Conservation (phyloP, 2,888 invertebrate species). For the Clanis bilineata region DNA sequence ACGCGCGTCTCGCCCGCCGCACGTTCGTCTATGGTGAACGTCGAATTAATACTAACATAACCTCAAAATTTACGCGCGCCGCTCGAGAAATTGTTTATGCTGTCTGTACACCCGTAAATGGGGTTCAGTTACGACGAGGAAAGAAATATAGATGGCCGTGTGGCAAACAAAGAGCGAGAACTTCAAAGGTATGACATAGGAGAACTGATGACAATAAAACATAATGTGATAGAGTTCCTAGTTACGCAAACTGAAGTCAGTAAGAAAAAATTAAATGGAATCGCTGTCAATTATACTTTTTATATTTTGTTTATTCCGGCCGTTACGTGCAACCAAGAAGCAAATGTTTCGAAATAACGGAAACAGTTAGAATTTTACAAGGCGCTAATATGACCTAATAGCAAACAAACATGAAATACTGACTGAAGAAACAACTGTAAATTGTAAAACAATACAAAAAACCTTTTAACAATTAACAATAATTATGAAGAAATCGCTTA, state of each 20-base stretch:
- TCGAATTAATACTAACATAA: conserved; percentile 78
- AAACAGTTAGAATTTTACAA: conserved; percentile 28
- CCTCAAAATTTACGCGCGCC: conserved; percentile 77
- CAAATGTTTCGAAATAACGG: conserved; percentile 30
- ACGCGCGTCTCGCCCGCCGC: conserved; percentile 31
- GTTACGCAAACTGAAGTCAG: neutral
- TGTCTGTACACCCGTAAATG: conserved; percentile 67
- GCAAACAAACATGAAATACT: conserved; percentile 27
- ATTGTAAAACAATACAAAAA: conserved; percentile 10
- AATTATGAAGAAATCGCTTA: conserved; percentile 13
- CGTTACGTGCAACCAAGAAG: neutral
- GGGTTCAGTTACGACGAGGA: conserved; percentile 65
- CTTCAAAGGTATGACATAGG: conserved; percentile 53
- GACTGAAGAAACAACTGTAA: conserved; percentile 11
- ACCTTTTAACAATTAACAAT: conserved; percentile 11
- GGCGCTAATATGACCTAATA: conserved; percentile 29
- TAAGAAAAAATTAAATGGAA: conserved; percentile 1
- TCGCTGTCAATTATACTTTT: neutral
- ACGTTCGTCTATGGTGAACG: conserved; percentile 67
- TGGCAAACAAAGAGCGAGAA: conserved; percentile 49
- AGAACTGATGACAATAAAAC: conserved; percentile 28
- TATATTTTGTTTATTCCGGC: neutral
- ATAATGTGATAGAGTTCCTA: conserved; percentile 14
- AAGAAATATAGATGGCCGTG: conserved; percentile 39
- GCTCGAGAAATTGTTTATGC: conserved; percentile 74